Percentiles rank a stretch among this genome's conserved stretches.
These are phyloP conservation scores for Sinocyclocheilus anshuiensis DNA, from an alignment of 2,113 vertebrate species.

Conservation along the genomic window DNA sequence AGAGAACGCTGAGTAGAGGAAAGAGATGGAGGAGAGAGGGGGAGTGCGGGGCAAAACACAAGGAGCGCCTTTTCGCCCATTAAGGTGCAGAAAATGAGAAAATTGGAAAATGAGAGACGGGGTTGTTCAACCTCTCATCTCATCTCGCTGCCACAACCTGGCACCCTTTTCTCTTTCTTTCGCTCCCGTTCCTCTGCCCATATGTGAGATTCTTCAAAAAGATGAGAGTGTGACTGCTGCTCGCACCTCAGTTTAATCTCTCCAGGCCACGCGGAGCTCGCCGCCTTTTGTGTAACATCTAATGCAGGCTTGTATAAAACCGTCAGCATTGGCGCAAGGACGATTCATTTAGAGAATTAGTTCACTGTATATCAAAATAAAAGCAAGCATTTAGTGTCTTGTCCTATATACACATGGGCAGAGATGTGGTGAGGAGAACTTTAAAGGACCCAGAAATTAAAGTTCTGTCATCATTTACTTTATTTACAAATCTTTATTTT, in stretches of 20 bases:
- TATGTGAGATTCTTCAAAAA: constrained; percentile 34
- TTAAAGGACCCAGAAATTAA: no score
- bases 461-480: neutral
- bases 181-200: neutral
- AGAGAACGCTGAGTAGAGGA: constrained; percentile 51
- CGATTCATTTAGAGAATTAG: neutral
- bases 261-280: neutral
- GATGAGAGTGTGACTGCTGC: constrained; percentile 35
- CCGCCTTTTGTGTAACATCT: neutral
- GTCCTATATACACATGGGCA: neutral
- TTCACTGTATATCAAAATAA: neutral
- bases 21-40: neutral
- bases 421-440: neutral
- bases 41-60: constrained; percentile 20
- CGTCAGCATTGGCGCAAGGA: neutral
- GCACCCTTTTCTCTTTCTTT: constrained; percentile 9
- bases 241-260: constrained; percentile 38
- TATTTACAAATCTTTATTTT: neutral
- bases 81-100: constrained; percentile 46
- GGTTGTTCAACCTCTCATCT: constrained; percentile 47
- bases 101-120: constrained; percentile 46
- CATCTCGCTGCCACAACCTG: constrained; percentile 26
- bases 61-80: constrained; percentile 39
- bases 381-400: neutral
- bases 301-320: constrained; percentile 17